Percentiles rank a stretch among this genome's conserved stretches.
Evolutionary conservation across 2,797 vertebrate species (phyloP).

Genomic region (Synaphobranchus kaupii): DNA sequence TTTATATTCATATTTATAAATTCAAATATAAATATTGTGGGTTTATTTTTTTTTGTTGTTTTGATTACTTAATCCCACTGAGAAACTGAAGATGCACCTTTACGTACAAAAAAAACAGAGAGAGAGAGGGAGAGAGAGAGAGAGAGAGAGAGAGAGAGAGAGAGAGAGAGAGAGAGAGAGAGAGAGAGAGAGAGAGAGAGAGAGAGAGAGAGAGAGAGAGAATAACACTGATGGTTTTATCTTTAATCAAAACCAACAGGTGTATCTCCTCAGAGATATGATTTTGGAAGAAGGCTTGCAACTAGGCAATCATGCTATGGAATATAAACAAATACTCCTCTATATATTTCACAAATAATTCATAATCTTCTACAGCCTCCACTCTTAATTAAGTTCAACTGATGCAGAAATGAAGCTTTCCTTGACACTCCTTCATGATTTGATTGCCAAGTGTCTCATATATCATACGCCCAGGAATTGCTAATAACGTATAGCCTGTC

Average conservation of each 20-base stretch:
- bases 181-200: not conserved
- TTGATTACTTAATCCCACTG: not conserved
- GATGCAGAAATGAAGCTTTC: not conserved
- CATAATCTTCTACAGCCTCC: not conserved
- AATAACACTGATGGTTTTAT: not conserved
- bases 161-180: not conserved
- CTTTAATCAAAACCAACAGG: not conserved
- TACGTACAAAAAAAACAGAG: not conserved
- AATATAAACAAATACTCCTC: not conserved
- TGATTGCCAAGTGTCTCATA: not conserved
- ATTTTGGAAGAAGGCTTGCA: not conserved
- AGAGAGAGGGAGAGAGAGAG: not conserved
- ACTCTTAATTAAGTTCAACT: not conserved
- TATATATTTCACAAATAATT: not conserved
- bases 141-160: not conserved
- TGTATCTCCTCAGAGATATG: not conserved
- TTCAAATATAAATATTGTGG: not conserved
- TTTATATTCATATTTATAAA: not conserved
- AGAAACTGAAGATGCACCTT: not conserved
- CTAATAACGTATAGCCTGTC: not conserved
- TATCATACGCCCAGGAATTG: not conserved
- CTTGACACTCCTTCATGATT: not conserved
- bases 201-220: not conserved
- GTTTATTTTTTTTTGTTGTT: too few species aligned
- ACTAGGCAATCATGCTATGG: not conserved